Conservation (phyloP, 2,888 invertebrate species). For the Drosophila sordidula region DNA sequence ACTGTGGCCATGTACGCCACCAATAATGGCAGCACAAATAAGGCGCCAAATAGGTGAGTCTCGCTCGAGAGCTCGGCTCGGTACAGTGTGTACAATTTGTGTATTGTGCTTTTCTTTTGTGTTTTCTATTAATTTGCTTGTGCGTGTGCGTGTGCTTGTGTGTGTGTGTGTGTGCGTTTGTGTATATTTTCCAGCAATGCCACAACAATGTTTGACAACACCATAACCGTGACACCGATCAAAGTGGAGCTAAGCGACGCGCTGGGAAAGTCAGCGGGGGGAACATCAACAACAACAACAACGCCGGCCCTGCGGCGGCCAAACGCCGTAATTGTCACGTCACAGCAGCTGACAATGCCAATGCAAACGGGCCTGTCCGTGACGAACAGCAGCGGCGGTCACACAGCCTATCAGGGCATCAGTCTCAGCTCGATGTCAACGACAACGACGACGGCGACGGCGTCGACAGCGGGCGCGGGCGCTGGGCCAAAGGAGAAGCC, state of each 20-base stretch:
- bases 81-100: slow-evolving; percentile 49
- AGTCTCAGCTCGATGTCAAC: slow-evolving; percentile 41
- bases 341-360: slow-evolving; percentile 46
- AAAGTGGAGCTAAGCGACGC: slow-evolving; percentile 58
- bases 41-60: slow-evolving; percentile 75
- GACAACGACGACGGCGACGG: slow-evolving; percentile 19
- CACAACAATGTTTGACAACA: slow-evolving; percentile 71
- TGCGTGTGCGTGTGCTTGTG: slow-evolving; percentile 3
- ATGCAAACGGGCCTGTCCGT: slow-evolving; percentile 35
- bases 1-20: slow-evolving; percentile 74
- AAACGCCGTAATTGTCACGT: slow-evolving; percentile 59
- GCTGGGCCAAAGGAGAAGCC: slow-evolving; percentile 69
- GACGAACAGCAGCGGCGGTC: slow-evolving; percentile 33
- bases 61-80: slow-evolving; percentile 13
- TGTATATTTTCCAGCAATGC: slow-evolving; percentile 57
- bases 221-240: slow-evolving; percentile 72
- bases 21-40: slow-evolving; percentile 72
- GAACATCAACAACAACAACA: slow-evolving; percentile 15
- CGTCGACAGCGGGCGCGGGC: slow-evolving; percentile 1
- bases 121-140: background rate
- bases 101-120: background rate
- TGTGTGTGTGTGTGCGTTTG: slow-evolving; percentile 6
- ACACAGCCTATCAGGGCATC: slow-evolving; percentile 33
- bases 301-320: slow-evolving; percentile 45
- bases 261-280: slow-evolving; percentile 44